Conservation (phyloP, 2,797 vertebrate genomes). For the Pseudomugil tenellus region DNA sequence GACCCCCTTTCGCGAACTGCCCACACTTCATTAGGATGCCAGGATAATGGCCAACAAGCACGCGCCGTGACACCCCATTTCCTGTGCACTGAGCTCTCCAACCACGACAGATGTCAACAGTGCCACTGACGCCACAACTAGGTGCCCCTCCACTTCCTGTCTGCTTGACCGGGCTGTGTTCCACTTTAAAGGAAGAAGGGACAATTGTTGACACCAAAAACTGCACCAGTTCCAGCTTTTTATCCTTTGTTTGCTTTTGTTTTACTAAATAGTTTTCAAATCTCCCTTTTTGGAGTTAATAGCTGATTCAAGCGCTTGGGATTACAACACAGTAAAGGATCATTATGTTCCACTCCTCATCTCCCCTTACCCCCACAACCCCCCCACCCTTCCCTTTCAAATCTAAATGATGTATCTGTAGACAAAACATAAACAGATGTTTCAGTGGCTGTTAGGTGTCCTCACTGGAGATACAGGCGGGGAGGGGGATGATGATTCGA, state of each 20-base stretch:
- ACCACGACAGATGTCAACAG: slow-evolving; percentile 98
- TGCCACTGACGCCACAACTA: slow-evolving; percentile 80
- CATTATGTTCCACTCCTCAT: slow-evolving; percentile 49
- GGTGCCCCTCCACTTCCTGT: slow-evolving; percentile 65
- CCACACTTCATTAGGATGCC: slow-evolving; percentile 99
- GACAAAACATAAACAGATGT: slow-evolving; percentile 79
- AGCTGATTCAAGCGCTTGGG: slow-evolving; percentile 46
- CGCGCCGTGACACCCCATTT: slow-evolving; percentile 98
- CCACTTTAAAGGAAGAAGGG: slow-evolving; percentile 39
- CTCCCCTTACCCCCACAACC: neutral
- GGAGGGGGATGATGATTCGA: slow-evolving; percentile 15
- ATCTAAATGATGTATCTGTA: slow-evolving; percentile 73
- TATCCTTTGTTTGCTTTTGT: slow-evolving; percentile 17
- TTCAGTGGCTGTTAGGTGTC: slow-evolving; percentile 76
- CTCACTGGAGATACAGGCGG: slow-evolving; percentile 46
- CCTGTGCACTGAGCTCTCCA: slow-evolving; percentile 97
- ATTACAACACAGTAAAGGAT: slow-evolving; percentile 61
- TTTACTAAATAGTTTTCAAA: slow-evolving; percentile 47
- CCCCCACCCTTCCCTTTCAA: slow-evolving; percentile 31
- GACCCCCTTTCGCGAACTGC: slow-evolving; percentile 85
- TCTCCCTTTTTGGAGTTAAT: slow-evolving; percentile 50
- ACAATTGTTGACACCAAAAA: slow-evolving; percentile 28
- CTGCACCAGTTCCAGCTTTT: slow-evolving; percentile 40
- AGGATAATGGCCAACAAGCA: slow-evolving; percentile 98
- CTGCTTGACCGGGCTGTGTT: slow-evolving; percentile 50